Conservation (phyloP, 2,113 vertebrate species). For the Takifugu flavidus region DNA sequence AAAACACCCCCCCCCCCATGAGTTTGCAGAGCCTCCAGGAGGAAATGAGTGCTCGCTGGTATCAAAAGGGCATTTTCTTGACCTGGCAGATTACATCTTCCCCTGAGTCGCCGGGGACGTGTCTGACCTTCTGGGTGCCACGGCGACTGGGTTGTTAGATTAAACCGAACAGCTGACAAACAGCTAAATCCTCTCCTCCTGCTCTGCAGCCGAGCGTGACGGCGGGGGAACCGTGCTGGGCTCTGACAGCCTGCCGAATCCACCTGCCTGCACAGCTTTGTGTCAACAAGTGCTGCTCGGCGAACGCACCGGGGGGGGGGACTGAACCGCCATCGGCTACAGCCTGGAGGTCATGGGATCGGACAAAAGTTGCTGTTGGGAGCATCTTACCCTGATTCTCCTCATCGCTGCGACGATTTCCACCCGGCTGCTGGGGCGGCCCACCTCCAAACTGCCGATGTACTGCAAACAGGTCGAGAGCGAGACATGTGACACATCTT, state of each 20-base stretch:
- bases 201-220: conserved; percentile 22
- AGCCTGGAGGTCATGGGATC: too few species aligned
- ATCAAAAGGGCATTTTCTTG: conserved; percentile 20
- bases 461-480: conserved; percentile 75
- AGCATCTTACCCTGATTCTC: conserved; percentile 88
- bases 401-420: conserved; percentile 98
- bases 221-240: conserved; percentile 9
- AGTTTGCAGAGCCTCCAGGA: too few species aligned
- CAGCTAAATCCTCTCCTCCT: conserved; percentile 56
- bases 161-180: conserved; percentile 56
- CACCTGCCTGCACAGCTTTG: conserved; percentile 6
- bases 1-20: too few species aligned
- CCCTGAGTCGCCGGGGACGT: conserved; percentile 28
- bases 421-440: conserved; percentile 90
- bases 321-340: too few species aligned
- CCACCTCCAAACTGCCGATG: conserved; percentile 94
- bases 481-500: background rate
- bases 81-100: conserved; percentile 43
- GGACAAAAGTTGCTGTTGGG: background rate
- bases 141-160: conserved; percentile 52
- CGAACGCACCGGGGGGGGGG: background rate
- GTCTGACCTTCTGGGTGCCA: conserved; percentile 35
- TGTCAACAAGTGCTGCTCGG: conserved; percentile 7
- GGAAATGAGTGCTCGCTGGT: background rate
- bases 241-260: conserved; percentile 39